These are phyloP conservation scores for Danio tinwini DNA, from an alignment of 2,797 vertebrate species.

Conservation along the genomic window DNA sequence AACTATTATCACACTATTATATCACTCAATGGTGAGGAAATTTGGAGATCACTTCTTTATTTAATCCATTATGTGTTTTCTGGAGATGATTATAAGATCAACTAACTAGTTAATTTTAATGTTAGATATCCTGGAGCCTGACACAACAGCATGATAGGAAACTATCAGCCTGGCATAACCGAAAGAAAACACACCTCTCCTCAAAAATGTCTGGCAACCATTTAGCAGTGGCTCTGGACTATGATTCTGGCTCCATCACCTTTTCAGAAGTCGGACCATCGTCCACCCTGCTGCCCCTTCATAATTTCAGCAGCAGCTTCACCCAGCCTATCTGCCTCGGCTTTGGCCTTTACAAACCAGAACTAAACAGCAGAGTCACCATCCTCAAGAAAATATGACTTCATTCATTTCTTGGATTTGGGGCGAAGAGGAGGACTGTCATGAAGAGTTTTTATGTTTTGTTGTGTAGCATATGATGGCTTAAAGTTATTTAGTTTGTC, in stretches of 20 bases:
- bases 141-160: slow-evolving; percentile 78
- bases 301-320: slow-evolving; percentile 74
- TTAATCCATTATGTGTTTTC: background rate
- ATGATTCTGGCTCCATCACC: slow-evolving; percentile 71
- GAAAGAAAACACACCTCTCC: slow-evolving; percentile 73
- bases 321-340: slow-evolving; percentile 75
- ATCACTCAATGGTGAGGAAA: no score
- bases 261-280: slow-evolving; percentile 74
- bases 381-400: slow-evolving; percentile 63
- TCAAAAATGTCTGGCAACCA: slow-evolving; percentile 70
- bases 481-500: background rate
- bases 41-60: background rate
- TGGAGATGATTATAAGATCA: background rate
- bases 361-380: slow-evolving; percentile 73
- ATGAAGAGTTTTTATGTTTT: background rate
- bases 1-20: no score
- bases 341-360: slow-evolving; percentile 79
- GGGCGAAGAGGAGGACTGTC: background rate
- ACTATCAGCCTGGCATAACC: slow-evolving; percentile 79
- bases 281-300: slow-evolving; percentile 68
- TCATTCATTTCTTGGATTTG: background rate
- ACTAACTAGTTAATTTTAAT: background rate
- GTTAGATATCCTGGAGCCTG: slow-evolving; percentile 78
- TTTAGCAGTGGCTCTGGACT: slow-evolving; percentile 73
- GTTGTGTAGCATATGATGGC: background rate